Conservation (phyloP, 2,888 invertebrate species). For the Dusona sp. region DNA sequence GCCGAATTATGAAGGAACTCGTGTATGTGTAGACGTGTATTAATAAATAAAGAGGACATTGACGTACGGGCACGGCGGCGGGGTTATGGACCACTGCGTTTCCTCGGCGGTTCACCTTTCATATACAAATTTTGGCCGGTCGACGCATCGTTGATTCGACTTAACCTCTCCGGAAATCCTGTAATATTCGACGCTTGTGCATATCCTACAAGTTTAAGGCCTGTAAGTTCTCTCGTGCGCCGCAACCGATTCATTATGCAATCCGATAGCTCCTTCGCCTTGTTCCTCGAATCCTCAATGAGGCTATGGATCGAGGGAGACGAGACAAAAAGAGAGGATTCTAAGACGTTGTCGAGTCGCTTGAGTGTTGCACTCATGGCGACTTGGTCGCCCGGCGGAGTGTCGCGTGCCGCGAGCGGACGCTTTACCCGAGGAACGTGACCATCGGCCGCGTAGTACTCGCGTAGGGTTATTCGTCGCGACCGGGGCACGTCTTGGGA, state of each 20-base stretch:
- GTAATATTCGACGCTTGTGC: constrained; percentile 73
- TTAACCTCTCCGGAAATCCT: constrained; percentile 82
- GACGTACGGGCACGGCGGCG: constrained; percentile 34
- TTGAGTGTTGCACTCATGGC: constrained; percentile 37
- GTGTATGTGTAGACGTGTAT: not conserved
- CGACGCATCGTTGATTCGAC: constrained; percentile 74
- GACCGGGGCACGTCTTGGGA: constrained; percentile 37
- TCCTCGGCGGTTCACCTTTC: constrained; percentile 72
- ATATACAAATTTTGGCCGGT: constrained; percentile 72
- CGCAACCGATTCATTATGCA: constrained; percentile 77
- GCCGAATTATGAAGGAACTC: constrained; percentile 37
- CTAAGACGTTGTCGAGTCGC: constrained; percentile 4
- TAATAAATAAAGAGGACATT: constrained; percentile 35
- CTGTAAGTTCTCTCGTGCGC: constrained; percentile 48
- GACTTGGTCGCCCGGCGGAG: constrained; percentile 65
- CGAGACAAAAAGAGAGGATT: constrained; percentile 45
- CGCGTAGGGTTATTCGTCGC: constrained; percentile 13
- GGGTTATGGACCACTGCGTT: constrained; percentile 45
- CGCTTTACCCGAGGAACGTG: constrained; percentile 66
- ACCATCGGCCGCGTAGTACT: constrained; percentile 27
- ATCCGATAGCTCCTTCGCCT: constrained; percentile 71
- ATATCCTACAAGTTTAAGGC: constrained; percentile 36
- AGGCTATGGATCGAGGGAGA: constrained; percentile 52
- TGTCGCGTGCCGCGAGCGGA: constrained; percentile 77
- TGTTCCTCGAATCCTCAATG: constrained; percentile 78